Evolutionary conservation across 2,113 vertebrate species (phyloP).

Genomic region (Tupaia chinensis): DNA sequence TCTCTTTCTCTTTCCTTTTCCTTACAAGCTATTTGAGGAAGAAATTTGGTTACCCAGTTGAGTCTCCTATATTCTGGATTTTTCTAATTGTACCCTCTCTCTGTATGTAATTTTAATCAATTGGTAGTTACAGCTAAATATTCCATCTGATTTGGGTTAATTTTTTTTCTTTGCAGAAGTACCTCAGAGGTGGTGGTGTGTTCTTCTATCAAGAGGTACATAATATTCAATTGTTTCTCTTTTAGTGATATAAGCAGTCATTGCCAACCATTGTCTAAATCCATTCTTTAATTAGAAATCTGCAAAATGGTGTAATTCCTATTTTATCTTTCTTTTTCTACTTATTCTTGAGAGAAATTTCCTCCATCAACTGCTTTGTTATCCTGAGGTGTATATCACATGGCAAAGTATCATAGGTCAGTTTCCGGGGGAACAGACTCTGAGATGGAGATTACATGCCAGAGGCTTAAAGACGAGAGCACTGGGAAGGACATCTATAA

Average conservation of each 20-base stretch:
- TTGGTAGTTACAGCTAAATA: background rate
- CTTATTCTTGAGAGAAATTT: background rate
- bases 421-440: background rate
- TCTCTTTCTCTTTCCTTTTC: too few relatives aligned
- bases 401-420: background rate
- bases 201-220: background rate
- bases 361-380: background rate
- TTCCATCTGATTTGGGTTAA: background rate
- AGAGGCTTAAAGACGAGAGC: background rate
- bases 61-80: background rate
- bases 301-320: background rate
- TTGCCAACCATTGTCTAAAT: background rate
- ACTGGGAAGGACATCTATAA: background rate
- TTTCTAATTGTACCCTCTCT: background rate
- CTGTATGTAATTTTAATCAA: background rate
- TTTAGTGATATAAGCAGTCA: background rate
- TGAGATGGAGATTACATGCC: background rate
- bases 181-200: background rate
- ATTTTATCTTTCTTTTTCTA: background rate
- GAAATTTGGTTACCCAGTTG: background rate
- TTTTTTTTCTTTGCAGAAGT: background rate
- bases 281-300: slow-evolving; percentile 10
- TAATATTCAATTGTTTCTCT: background rate
- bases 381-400: background rate
- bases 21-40: slow-evolving; percentile 9